Evolutionary conservation across 2,113 vertebrate species (phyloP), one percentile per base, ranked within the genome.

Genomic region (Dipodomys ordii): DNA sequence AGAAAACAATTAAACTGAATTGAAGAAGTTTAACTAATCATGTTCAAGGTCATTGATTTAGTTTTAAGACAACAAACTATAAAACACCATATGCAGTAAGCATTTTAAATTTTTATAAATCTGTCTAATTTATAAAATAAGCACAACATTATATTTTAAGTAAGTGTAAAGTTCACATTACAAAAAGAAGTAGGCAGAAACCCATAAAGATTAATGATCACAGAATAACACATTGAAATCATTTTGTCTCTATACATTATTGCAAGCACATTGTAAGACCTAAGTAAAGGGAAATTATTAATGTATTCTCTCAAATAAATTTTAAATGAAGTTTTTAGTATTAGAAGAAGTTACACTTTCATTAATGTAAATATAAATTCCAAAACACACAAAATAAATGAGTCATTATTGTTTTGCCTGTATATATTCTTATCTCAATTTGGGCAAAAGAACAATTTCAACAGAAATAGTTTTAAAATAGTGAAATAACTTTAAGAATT

Each of bases 361-460:
- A 27, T 44, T 65, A 83, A 69, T 3, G 7, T 71, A 87, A 82
- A 82, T 12, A 39, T 1, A 87, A 89, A 4, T 74, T 44, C 2
- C 44, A 57, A 93, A 32, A 78, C 65, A 39, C 13, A 3, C 1
- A 46, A 88, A 18, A 78, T 18, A 65, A 87, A 22, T n/a, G 28
- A 78, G 12, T 18, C 87, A 10, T 53, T 69, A 0, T 76, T 71
- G 1, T 22, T 64, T 88, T 39, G 6, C 2, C 1, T 91, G 9
- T 39, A 16, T 88, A 81, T 89, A 87, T 79, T 0, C 6, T 92
- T 27, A 83, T 57, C 1, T 8, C 12, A 78, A 46, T 62, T 94
- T 95, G 57, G 4, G 65, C 57, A 92, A 64, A 12, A 19, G 35
- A 83, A 67, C 30, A 71, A 77, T 94, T 94, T 69, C 1, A 84